Percentiles rank a stretch among this genome's conserved stretches.
Conservation (phyloP, 2,113 vertebrate genomes). For the Phrynocephalus versicolor region DNA sequence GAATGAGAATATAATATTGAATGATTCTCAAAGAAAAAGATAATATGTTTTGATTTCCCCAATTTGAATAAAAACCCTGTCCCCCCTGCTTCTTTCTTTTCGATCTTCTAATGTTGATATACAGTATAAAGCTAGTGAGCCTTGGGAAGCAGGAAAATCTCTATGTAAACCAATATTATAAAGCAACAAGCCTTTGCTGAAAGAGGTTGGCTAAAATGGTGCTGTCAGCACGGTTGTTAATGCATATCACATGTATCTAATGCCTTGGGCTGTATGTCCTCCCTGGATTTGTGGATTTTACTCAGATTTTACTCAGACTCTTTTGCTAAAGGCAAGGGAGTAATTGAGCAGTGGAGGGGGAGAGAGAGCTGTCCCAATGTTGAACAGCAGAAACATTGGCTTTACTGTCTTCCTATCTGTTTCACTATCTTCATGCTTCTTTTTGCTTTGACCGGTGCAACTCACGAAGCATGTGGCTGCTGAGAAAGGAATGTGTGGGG, state of each 20-base stretch:
- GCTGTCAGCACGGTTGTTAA: not conserved
- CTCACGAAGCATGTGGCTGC: not conserved
- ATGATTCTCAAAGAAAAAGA: not conserved
- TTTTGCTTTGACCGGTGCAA: slow-evolving; percentile 2
- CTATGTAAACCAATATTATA: not conserved
- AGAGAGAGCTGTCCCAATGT: not conserved
- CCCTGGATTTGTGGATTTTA: slow-evolving; percentile 8
- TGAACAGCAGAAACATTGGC: not conserved
- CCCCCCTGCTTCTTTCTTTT: not conserved
- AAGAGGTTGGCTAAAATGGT: not conserved
- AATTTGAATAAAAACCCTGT: not conserved
- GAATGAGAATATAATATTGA: not conserved
- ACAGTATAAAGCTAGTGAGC: not conserved
- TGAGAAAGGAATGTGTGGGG: slow-evolving; percentile 11
- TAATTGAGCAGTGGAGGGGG: not conserved
- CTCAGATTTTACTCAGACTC: not conserved
- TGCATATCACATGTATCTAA: slow-evolving; percentile 1
- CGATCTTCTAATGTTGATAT: not conserved
- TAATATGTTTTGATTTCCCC: not conserved
- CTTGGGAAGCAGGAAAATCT: not conserved
- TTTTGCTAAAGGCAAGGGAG: slow-evolving; percentile 18
- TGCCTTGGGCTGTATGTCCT: slow-evolving; percentile 19
- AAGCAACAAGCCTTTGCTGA: not conserved
- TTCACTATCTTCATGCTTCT: not conserved
- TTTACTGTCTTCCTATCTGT: not conserved